Conservation (phyloP, 2,888 invertebrate genomes). For the Chouioia cunea region DNA sequence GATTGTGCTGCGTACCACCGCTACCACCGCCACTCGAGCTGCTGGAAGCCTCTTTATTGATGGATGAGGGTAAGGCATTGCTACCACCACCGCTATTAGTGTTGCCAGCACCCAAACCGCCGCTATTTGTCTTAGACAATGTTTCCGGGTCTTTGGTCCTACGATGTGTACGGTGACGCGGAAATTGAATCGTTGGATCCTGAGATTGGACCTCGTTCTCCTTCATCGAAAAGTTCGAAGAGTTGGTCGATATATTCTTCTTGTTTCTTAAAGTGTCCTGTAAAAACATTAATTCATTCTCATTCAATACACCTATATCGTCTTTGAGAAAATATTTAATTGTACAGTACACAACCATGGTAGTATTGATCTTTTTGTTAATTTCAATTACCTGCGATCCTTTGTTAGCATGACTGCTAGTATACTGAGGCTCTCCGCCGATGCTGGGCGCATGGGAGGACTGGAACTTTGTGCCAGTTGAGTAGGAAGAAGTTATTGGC, state of each 20-base stretch:
- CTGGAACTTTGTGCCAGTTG: slow-evolving; percentile 66
- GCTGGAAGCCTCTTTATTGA: slow-evolving; percentile 57
- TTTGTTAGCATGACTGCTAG: slow-evolving; percentile 55
- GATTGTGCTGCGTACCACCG: slow-evolving; percentile 65
- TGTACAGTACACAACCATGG: too few species aligned
- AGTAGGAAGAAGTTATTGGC: slow-evolving; percentile 63
- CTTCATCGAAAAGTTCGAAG: slow-evolving; percentile 18
- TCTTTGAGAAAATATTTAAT: too few species aligned
- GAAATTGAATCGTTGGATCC: slow-evolving; percentile 59
- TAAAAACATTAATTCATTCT: too few species aligned
- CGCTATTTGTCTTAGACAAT: slow-evolving; percentile 60
- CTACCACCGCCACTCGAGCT: slow-evolving; percentile 1
- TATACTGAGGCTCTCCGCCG: slow-evolving; percentile 56
- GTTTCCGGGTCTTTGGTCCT: slow-evolving; percentile 67
- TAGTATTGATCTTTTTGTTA: too few species aligned
- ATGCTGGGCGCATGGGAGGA: slow-evolving; percentile 59
- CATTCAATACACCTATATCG: too few species aligned
- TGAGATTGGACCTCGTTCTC: slow-evolving; percentile 45
- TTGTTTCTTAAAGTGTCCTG: too few species aligned
- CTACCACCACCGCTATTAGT: slow-evolving; percentile 57
- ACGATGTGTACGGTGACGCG: slow-evolving; percentile 66
- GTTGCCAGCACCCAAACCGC: slow-evolving; percentile 53
- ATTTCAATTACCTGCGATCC: slow-evolving; percentile 52
- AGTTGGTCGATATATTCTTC: too few species aligned
- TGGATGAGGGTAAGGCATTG: slow-evolving; percentile 57